Evolutionary conservation across 2,113 vertebrate genomes (phyloP), one percentile per base, ranked within the genome.

Genomic region (Hucho hucho): DNA sequence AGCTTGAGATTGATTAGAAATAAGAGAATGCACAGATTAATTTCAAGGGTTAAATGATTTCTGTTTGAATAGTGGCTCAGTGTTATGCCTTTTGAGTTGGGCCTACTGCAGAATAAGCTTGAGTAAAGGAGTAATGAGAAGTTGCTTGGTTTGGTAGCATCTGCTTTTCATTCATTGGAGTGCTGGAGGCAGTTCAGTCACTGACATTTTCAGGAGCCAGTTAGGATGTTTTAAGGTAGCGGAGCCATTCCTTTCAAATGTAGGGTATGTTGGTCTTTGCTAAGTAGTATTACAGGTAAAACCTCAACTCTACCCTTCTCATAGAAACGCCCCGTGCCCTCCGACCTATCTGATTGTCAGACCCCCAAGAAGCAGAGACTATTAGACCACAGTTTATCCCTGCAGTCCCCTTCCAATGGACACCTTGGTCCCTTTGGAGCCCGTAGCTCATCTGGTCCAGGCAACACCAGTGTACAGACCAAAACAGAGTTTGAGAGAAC

Each of bases 291-390:
- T 26, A 26, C 49, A 66, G 49, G 69, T 72, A 32, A 24, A 72
- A 56, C 53, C 24, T 13, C 4, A 75, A 0, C 68, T 73, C 22
- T 6, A 43, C 37, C 65, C 28, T 61, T 11, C 13, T 64, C 56
- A 9, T 69, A 94, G 94, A 95, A 95, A 92, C 93, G 94, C 2
- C 89, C 91, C 64, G 75, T 92, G 76, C 81, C 87, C 77, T 84
- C 87, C 16, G 91, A 93, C 25, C 75, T 77, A 47, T 76, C 86
- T 70, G 89, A 89, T 77, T 89, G 71, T 59, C 91, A 92, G 75
- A 89, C 86, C 49, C 89, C 90, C n/a, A 94, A 94, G 87, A 94
- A 90, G 82, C 90, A 86, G 74, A 91, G 84, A 88, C 83, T 91
- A 26, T 80, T 84, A 64, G 91, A 94, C 68, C 87, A 83, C 64